Evolutionary conservation across 2,888 invertebrate species (phyloP).

Genomic region (Eupithecia vulgata): DNA sequence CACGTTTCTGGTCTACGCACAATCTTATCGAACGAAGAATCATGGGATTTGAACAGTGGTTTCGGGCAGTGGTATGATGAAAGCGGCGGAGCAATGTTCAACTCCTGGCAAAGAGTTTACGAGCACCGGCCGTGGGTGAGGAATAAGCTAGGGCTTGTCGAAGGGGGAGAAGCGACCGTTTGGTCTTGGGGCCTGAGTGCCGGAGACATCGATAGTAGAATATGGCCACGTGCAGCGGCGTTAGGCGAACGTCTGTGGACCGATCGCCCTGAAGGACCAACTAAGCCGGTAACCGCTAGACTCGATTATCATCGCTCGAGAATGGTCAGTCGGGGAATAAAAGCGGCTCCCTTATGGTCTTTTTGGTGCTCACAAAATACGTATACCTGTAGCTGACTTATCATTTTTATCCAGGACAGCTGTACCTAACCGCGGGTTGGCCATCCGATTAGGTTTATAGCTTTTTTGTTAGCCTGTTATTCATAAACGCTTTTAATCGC

Average conservation of each 20-base stretch:
- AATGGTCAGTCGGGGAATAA: conserved; percentile 83
- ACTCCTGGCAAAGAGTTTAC: conserved; percentile 93
- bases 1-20: conserved; percentile 85
- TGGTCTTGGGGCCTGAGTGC: conserved; percentile 91
- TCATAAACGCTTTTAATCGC: background rate
- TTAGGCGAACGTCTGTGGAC: conserved; percentile 91
- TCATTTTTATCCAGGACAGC: background rate
- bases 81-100: conserved; percentile 90
- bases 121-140: conserved; percentile 88
- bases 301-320: conserved; percentile 86
- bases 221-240: conserved; percentile 93
- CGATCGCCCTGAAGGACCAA: conserved; percentile 79
- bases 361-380: conserved; percentile 89
- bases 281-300: conserved; percentile 85
- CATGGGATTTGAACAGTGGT: conserved; percentile 93
- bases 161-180: conserved; percentile 91
- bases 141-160: conserved; percentile 65
- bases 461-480: background rate
- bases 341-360: conserved; percentile 88
- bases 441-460: background rate
- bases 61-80: conserved; percentile 91
- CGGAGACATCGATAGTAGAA: conserved; percentile 87
- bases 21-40: conserved; percentile 91
- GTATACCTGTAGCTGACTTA: conserved; percentile 80
- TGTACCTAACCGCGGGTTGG: background rate